phyloP scores from a whole-genome alignment of 1,140 invertebrate genomes.

The Procambarus virginalis region DNA sequence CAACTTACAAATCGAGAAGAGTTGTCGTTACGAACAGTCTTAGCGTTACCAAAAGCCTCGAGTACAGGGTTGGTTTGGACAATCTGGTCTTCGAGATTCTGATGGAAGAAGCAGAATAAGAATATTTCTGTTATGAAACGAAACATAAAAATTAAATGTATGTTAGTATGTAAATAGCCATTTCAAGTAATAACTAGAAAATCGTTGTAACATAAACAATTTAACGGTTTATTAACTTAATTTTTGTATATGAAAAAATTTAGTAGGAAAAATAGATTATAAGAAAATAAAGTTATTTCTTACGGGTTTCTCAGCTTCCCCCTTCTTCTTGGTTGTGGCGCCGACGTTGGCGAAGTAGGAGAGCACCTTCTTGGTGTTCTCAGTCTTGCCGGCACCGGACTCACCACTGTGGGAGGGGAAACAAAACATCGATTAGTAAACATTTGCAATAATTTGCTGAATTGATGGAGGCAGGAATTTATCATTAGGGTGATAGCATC shows the following conservation, averaged over 20 bases:
- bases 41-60: constrained; percentile 99
- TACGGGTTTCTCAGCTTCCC: constrained; percentile 72
- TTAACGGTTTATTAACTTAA: too few relatives aligned
- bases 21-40: constrained; percentile 99
- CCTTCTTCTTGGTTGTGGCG: constrained; percentile 76
- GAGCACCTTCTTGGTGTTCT: constrained; percentile 99
- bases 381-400: constrained; percentile 99
- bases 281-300: constrained; percentile 49
- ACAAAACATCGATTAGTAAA: background rate
- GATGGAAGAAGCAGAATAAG: background rate
- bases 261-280: too few relatives aligned
- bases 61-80: constrained; percentile 99
- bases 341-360: constrained; percentile 91
- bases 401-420: constrained; percentile 89
- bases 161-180: too few relatives aligned
- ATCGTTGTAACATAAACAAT: too few relatives aligned
- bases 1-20: constrained; percentile 98
- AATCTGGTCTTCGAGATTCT: constrained; percentile 93
- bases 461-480: too few relatives aligned
- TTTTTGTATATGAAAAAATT: too few relatives aligned
- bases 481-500: too few relatives aligned
- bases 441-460: too few relatives aligned
- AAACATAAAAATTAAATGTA: background rate
- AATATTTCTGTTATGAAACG: background rate
- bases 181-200: too few relatives aligned